Evolutionary conservation across 2,113 vertebrate species (phyloP).

Genomic region (Lethenteron camtschaticum): DNA sequence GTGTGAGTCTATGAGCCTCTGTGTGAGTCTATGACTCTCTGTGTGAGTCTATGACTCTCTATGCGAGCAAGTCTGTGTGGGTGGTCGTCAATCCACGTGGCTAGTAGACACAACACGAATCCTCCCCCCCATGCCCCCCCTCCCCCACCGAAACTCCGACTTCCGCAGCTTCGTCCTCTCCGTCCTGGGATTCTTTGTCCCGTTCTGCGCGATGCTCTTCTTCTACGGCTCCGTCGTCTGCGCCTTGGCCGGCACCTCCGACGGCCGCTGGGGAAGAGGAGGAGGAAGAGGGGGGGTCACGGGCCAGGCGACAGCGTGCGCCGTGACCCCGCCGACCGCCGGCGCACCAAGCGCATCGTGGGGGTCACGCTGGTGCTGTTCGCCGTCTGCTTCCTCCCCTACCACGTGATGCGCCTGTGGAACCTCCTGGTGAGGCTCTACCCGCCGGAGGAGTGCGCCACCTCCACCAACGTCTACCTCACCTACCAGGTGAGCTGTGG

Average conservation of each 20-base stretch:
- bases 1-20: too few relatives aligned
- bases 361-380: constrained; percentile 47
- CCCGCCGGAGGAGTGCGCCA: constrained; percentile 26
- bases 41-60: too few relatives aligned
- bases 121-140: too few relatives aligned
- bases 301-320: too few relatives aligned
- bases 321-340: constrained; percentile 2
- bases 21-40: too few relatives aligned
- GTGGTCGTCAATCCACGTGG: too few relatives aligned
- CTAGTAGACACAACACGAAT: too few relatives aligned
- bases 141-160: too few relatives aligned
- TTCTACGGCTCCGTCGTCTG: constrained; percentile 65
- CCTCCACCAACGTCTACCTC: constrained; percentile 57
- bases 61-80: too few relatives aligned
- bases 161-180: constrained; percentile 30
- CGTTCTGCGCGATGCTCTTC: constrained; percentile 43
- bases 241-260: not conserved
- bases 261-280: too few relatives aligned
- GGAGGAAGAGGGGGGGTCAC: too few relatives aligned
- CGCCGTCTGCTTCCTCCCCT: constrained; percentile 61
- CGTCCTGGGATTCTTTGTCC: constrained; percentile 52
- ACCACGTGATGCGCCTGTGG: constrained; percentile 61
- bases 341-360: constrained; percentile 42
- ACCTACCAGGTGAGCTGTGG: constrained; percentile 48
- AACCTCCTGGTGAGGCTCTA: constrained; percentile 51